Evolutionary conservation across 2,888 invertebrate species (phyloP), one percentile per base, ranked within the genome.

Genomic region (Automeris io): DNA sequence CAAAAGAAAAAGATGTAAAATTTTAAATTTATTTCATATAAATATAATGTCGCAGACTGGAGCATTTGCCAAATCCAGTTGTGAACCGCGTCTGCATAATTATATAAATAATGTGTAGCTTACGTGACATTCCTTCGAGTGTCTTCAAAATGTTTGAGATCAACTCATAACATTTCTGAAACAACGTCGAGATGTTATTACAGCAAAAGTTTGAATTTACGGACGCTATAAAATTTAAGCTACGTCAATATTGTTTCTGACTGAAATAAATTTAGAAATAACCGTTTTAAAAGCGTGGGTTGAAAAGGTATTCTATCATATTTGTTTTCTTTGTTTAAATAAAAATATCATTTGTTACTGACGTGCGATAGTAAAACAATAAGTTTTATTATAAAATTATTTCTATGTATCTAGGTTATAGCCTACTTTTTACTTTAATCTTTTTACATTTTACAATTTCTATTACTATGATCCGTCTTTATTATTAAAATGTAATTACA

Each of bases 61-160:
- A 75, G 68, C 48, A 38, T 51, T 45, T 73, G 77, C 77, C 77
- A 77, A 73, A 64, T 67, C 55, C 55, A 69, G 62, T 61, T 70
- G 54, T 70, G 62, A 63, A 70, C 60, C 61, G 29, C 16, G 16
- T 64, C 65, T 12, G 18, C 23, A 32, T 31, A 47, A 44, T 41
- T 32, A 61, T 55, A 61, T 66, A 61, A 47, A 55, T 52, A 51
- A 56, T 49, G 49, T 52, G 53, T 69, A 54, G 50, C 58, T 64
- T 62, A 69, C 68, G 67, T 66, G 63, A 61, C 56, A 58, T 29
- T 29, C 29, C 8, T 29, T 13, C 8, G 16, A 16, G 5, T 53
- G 57, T 66, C 54, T 65, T 65, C 57, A 68, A 54, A 45, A 56
- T 65, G 64, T 59, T 51, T 59, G 60, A 51, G 51, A 46, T 49